phyloP scores from a whole-genome alignment of 2,888 invertebrate genomes.

The Ormyrus rosae region DNA sequence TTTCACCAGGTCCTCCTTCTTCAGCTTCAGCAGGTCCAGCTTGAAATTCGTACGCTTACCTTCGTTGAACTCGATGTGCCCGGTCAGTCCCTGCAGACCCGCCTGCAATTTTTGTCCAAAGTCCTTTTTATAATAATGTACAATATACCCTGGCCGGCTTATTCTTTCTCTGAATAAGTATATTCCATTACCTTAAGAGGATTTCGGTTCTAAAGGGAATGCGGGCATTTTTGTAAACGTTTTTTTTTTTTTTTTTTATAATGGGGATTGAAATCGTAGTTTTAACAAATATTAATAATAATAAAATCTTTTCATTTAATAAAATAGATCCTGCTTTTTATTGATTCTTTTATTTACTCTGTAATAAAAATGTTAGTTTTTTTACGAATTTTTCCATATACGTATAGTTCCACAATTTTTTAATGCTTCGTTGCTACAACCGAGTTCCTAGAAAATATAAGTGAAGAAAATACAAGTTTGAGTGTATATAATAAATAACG shows the following conservation, averaged over 20 bases:
- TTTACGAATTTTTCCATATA: no score
- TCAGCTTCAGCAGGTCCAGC: conserved; percentile 89
- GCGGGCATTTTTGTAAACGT: not conserved
- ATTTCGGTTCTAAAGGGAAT: not conserved
- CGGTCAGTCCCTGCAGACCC: conserved; percentile 90
- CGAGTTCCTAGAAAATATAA: no score
- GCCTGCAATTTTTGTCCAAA: conserved; percentile 77
- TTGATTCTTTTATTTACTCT: no score
- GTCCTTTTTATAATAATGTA: conserved; percentile 37
- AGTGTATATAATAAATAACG: no score
- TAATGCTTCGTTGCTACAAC: no score
- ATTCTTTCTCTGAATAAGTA: not conserved
- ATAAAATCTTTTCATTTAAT: no score
- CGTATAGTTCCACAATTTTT: no score
- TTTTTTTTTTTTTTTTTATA: conserved; percentile 4
- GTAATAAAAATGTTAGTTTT: no score
- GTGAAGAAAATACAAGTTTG: no score
- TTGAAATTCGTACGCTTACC: conserved; percentile 90
- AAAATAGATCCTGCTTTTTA: no score
- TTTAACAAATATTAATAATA: not conserved
- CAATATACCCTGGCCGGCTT: conserved; percentile 12
- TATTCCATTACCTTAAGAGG: conserved; percentile 34
- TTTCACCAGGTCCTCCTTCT: conserved; percentile 86
- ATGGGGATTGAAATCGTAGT: not conserved
- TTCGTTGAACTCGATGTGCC: conserved; percentile 90